Base-by-base conservation (phyloP, 2,888 invertebrate genomes). In the Lasiommata megera region DNA sequence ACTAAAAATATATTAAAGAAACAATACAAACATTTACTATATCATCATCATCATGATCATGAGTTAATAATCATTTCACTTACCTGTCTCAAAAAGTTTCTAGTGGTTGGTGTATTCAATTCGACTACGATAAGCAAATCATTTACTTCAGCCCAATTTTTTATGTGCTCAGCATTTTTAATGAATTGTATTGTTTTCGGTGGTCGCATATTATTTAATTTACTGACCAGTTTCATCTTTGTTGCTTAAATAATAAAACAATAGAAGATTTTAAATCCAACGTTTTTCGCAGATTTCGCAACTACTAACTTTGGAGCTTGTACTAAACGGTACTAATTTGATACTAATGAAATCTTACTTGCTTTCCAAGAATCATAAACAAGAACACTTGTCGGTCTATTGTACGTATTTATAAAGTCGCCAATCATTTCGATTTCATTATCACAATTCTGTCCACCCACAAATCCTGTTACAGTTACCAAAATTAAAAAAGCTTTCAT, bases 321-420 rank as follows among this genome's bases (percentile, higher is more conserved):
- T n/a, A n/a, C n/a, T n/a, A n/a, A n/a, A n/a, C n/a, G n/a, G n/a
- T n/a, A n/a, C n/a, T n/a, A n/a, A n/a, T n/a, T n/a, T n/a, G n/a
- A n/a, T n/a, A n/a, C n/a, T n/a, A n/a, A n/a, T n/a, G n/a, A 44
- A 7, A 36, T 59, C 79, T 80, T 72, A 84, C 84, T 34, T 12
- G 64, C 47, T 23, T 64, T 67, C 81, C 82, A 81, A 63, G 82
- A 82, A 28, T 80, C 67, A 50, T 72, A 67, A 14, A 76, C 76
- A 5, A 72, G 56, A 2, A 83, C 68, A 11, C 68, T 60, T n/a
- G 80, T 76, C 5, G 82, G 76, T 62, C 69, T 76, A 1, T 77
- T 62, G 62, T 73, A 77, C 28, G 75, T 76, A 43, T 68, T 62
- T 0, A 80, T 64, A 17, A 85, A 62, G 61, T 83, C 82, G 9